Conservation (phyloP, 2,888 invertebrate species). For the Drosophila fulvimacula region DNA sequence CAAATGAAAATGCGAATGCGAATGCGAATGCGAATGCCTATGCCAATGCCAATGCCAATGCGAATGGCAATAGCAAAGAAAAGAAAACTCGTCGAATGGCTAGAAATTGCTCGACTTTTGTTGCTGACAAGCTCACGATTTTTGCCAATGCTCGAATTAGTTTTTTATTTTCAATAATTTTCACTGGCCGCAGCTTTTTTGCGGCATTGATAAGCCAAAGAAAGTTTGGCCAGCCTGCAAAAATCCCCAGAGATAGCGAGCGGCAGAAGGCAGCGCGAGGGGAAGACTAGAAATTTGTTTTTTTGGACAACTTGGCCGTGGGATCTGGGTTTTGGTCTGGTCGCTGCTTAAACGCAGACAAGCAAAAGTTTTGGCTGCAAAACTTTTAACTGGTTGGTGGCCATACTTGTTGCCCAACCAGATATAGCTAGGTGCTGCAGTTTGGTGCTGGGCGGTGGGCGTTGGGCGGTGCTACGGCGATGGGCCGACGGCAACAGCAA, state of each 20-base stretch:
- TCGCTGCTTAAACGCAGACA: constrained; percentile 77
- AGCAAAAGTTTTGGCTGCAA: constrained; percentile 69
- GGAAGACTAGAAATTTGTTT: constrained; percentile 55
- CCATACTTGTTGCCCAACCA: constrained; percentile 59
- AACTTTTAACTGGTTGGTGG: constrained; percentile 69
- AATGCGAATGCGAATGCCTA: not conserved
- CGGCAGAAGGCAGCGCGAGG: not conserved
- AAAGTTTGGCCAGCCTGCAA: constrained; percentile 57
- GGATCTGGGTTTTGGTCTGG: constrained; percentile 54
- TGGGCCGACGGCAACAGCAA: constrained; percentile 30
- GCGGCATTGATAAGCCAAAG: constrained; percentile 70
- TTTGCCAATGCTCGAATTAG: constrained; percentile 19
- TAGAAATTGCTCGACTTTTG: constrained; percentile 22
- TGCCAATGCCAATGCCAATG: not conserved
- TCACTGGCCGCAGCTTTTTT: constrained; percentile 22
- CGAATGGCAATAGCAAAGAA: not conserved
- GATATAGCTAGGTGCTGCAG: constrained; percentile 18
- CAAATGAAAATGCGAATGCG: not conserved
- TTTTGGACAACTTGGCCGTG: constrained; percentile 53
- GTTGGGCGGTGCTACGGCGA: constrained; percentile 1
- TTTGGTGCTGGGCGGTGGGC: not conserved
- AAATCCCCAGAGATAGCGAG: constrained; percentile 32
- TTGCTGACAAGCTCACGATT: constrained; percentile 25
- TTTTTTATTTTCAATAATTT: constrained; percentile 47
- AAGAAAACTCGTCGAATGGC: not conserved